Evolutionary conservation across 2,888 invertebrate genomes (phyloP), one percentile per base, ranked within the genome.

Genomic region (Diplolepis rosae): DNA sequence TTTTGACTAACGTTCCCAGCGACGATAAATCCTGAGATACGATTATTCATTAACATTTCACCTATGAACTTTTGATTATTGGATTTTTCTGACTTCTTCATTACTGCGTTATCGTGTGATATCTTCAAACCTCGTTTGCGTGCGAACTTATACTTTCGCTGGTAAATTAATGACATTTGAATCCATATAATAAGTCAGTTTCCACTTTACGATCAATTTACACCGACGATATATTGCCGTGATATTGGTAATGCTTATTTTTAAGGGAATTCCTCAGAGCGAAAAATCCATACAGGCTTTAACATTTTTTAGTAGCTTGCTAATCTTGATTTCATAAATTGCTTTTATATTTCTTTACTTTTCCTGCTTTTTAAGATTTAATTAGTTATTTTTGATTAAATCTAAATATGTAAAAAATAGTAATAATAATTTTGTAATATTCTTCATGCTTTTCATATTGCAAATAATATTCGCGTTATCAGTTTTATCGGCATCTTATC

Each of bases 21-120:
- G 56, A 35, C 35, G 35, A 24, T 56, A 56, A n/a, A 56, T 56
- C 56, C 35, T 56, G 35, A 56, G 35, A 35, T 56, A 39, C 35
- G 22, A 35, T 54, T 54, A 56, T 56, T 56, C 24, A 35, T 39
- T 54, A 54, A 54, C 54, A 54, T 54, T 54, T 54, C 54, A 54
- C 54, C 54, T 32, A 30, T 54, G 54, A 54, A 54, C 54, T 54
- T 54, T 54, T 54, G 54, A 54, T 54, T 32, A 54, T 61, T 69
- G 30, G 30, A 32, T 69, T 50, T 24, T 56, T 27, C 50, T 22
- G n/a, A 27, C 52, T 52, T 42, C 45, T 42, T 28, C 39, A 39
- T 28, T 30, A 28, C 22, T 39, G 32, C 9, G 22, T 4, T 66
- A 32, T 68, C 42, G 32, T 24, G 39, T 39, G 13, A 39, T 39